Evolutionary conservation across 2,888 invertebrate species (phyloP), one percentile per base, ranked within the genome.

Genomic region (Leucania comma): DNA sequence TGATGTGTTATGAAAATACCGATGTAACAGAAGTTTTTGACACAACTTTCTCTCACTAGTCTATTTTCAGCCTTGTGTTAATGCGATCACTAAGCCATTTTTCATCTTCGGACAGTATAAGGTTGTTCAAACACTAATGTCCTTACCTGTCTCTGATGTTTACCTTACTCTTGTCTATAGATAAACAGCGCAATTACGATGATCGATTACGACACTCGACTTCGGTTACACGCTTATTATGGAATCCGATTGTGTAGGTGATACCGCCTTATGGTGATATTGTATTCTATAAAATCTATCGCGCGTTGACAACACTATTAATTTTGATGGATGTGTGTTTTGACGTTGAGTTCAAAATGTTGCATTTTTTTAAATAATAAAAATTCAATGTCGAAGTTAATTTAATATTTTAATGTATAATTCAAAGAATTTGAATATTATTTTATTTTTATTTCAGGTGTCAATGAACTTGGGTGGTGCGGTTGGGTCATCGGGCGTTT

Each of bases 141-240:
- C 91, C 91, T 92, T 90, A 90, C 90, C 90, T 93, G 93, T 93
- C 91, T 82, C 80, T 81, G 73, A 81, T 90, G 91, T 93, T 93
- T 93, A 91, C 90, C 92, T 89, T 89, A 88, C 85, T 85, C 83
- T 80, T 80, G 80, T 79, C 82, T 85, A 82, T 82, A 87, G 88
- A 89, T 91, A 90, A 86, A 87, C 87, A 87, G 82, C 77, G 83
- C 89, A 87, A 89, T 92, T 91, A 92, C 85, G 83, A 90, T 95
- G 94, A 95, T 94, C 91, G 93, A 95, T 95, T 88, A 91, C 90
- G 90, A 90, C 90, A 90, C 86, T 85, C 81, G 66, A 88, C 92
- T 90, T 90, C 91, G 86, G 88, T 92, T 90, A 89, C 86, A 90
- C 89, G 90, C 87, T 88, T 88, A 86, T 90, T 90, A 91, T 80